These are phyloP conservation scores for Silurus glanis DNA, from an alignment of 2,113 vertebrate genomes.

Conservation along the genomic window DNA sequence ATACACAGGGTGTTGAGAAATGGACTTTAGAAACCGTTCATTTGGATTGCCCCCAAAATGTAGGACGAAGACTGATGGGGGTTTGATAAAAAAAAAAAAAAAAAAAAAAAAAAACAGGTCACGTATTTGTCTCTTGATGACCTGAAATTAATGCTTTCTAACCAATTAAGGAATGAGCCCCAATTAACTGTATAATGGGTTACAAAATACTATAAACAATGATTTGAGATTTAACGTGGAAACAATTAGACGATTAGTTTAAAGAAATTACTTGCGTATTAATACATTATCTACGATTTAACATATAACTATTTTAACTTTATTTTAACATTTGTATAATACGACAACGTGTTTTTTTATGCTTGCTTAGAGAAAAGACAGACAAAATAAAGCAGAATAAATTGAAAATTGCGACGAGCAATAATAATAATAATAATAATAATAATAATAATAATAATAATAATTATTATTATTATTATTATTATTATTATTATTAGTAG, in stretches of 20 bases:
- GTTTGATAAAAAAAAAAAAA: not conserved
- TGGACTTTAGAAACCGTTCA: not conserved
- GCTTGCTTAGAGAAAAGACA: not conserved
- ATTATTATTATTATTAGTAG: not conserved
- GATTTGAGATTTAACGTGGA: not conserved
- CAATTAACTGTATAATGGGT: slow-evolving; percentile 65
- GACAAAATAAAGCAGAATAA: not conserved
- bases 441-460: not conserved
- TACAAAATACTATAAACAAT: not conserved
- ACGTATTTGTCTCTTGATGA: slow-evolving; percentile 42
- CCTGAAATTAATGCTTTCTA: slow-evolving; percentile 60
- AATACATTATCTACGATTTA: not conserved
- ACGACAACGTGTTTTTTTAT: not conserved
- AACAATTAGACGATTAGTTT: not conserved
- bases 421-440: not conserved
- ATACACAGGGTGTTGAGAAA: not conserved
- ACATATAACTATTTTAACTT: too few species aligned
- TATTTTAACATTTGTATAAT: not conserved
- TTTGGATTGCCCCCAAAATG: not conserved
- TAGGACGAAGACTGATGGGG: not conserved
- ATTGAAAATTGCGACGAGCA: not conserved
- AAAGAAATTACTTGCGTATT: not conserved
- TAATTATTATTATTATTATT: not conserved
- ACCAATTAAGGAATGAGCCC: slow-evolving; percentile 72
- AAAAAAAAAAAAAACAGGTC: slow-evolving; percentile 21